Evolutionary conservation across 2,888 invertebrate genomes (phyloP).

Genomic region (Sepioteuthis lessoniana): DNA sequence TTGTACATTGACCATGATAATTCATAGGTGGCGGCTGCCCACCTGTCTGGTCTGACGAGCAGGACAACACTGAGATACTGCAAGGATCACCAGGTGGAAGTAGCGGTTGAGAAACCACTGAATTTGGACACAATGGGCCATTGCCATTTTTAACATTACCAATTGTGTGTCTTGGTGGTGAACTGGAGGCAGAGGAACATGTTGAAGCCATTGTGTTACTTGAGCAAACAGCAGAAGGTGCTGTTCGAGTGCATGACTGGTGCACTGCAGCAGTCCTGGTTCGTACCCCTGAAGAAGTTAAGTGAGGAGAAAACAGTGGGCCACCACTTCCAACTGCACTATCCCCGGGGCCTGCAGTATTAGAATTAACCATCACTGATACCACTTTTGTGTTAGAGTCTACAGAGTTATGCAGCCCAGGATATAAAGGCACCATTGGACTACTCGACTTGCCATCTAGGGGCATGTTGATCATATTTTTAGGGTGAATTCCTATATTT

Average conservation of each 20-base stretch:
- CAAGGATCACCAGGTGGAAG: conserved; percentile 47
- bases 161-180: conserved; percentile 42
- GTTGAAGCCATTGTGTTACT: conserved; percentile 49
- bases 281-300: neutral
- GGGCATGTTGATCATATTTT: conserved; percentile 64
- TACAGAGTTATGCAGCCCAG: neutral
- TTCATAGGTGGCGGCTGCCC: conserved; percentile 51
- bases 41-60: conserved; percentile 52
- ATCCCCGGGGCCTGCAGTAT: conserved; percentile 8
- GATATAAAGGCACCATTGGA: conserved; percentile 46
- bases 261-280: conserved; percentile 50
- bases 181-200: conserved; percentile 43
- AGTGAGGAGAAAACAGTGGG: conserved; percentile 36
- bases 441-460: conserved; percentile 52
- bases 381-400: conserved; percentile 51
- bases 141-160: conserved; percentile 43
- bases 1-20: conserved; percentile 40
- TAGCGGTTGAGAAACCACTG: conserved; percentile 44
- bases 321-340: neutral
- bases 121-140: conserved; percentile 14
- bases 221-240: conserved; percentile 47
- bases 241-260: conserved; percentile 40
- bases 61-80: conserved; percentile 49
- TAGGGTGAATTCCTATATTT: conserved; percentile 56
- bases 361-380: conserved; percentile 44